phyloP scores from a whole-genome alignment of 2,113 vertebrate species.

The Rhinichthys klamathensis region DNA sequence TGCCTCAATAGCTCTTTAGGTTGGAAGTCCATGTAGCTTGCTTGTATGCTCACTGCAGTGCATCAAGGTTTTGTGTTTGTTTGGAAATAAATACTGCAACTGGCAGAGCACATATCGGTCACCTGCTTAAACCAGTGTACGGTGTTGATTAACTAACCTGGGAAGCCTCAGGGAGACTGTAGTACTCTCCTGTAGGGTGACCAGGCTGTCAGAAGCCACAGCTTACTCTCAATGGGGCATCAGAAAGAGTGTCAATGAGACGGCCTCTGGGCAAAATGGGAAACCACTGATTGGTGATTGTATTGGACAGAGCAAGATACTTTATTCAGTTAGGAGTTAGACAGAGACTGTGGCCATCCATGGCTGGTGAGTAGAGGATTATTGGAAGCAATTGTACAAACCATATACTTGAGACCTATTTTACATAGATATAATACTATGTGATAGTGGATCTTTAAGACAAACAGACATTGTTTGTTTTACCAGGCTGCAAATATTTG shows the following conservation, averaged over 20 bases:
- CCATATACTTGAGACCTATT: background rate
- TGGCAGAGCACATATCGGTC: conserved; percentile 5
- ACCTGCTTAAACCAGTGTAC: background rate
- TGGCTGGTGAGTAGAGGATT: conserved; percentile 54
- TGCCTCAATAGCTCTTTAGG: background rate
- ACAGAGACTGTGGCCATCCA: conserved; percentile 30
- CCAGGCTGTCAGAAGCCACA: conserved; percentile 18
- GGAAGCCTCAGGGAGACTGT: conserved; percentile 28
- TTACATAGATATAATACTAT: background rate
- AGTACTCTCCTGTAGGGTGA: conserved; percentile 25
- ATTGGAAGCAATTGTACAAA: background rate
- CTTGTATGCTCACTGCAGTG: background rate
- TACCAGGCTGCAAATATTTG: conserved; percentile 19
- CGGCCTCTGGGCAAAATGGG: conserved; percentile 19
- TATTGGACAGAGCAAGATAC: background rate
- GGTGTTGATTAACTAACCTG: conserved; percentile 58
- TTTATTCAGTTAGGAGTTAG: background rate
- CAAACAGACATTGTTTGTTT: conserved; percentile 18
- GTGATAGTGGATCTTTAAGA: conserved; percentile 25
- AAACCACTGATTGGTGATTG: background rate
- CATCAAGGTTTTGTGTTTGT: conserved; percentile 14
- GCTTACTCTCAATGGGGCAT: conserved; percentile 32
- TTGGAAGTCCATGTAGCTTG: background rate
- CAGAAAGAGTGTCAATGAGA: conserved; percentile 6
- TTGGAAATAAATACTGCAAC: background rate